Base-by-base conservation (phyloP, 1,140 invertebrate genomes). In the Drosophila malerkotliana region DNA sequence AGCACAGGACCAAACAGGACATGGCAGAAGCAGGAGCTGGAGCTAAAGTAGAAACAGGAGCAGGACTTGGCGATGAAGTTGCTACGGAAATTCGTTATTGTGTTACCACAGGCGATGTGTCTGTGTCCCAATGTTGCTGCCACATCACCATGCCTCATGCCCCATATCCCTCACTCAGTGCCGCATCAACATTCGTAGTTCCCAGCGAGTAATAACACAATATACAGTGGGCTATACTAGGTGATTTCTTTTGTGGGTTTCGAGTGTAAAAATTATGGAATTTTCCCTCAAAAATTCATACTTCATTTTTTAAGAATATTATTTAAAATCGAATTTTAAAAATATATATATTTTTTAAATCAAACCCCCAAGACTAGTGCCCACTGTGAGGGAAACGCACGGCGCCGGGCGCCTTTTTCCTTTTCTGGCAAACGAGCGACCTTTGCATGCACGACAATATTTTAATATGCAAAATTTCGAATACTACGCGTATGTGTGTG, bases 71-170 rank as follows among this genome's bases (percentile, higher is more conserved):
- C 79, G 71, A 76, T 87, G 83, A 83, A 88, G 84, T 90, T 89
- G 85, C 81, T 90, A 89, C 85, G 84, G 84, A 89, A 89, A 89
- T 89, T 89, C 84, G 84, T 89, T 89, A 89, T 89, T 89, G 84
- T 89, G 84, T 89, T 89, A 90, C 84, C 84, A 89, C 84, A 89
- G 84, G 84, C 84, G 85, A 90, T 90, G 80, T 89, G 72, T 88
- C 84, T 85, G 80, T 85, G 72, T 89, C 67, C 79, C 83, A 82
- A 82, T 81, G 84, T 87, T 77, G 79, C 66, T 53, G 51, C 51
- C 51, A 52, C 60, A 54, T 54, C 54, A 54, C 81, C 41, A 4
- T 44, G 41, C 41, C 41, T 6, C 41, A 15, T 44, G 41, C 54
- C 77, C 44, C 54, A 52, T 24, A 51, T 49, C 47, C 47, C 39